phyloP scores from a whole-genome alignment of 1,140 invertebrate genomes.

The Cotesia typhae region DNA sequence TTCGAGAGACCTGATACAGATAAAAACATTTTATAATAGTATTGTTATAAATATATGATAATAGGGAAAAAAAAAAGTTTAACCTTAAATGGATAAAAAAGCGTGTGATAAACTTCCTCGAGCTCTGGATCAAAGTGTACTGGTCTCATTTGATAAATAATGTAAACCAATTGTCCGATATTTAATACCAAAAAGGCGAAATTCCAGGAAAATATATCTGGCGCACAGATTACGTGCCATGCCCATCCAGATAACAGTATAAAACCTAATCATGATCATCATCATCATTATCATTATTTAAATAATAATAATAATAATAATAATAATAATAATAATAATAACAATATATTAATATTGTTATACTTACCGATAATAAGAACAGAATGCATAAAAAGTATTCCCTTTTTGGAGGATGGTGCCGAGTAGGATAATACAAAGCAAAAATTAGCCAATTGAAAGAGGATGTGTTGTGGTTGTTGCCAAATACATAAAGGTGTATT shows the following conservation, averaged over 20 bases:
- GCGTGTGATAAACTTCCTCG: slow-evolving; percentile 82
- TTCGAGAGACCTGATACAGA: slow-evolving; percentile 71
- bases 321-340: too few relatives aligned
- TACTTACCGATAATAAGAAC: slow-evolving; percentile 78
- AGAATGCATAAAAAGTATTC: slow-evolving; percentile 83
- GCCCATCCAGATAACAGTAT: slow-evolving; percentile 87
- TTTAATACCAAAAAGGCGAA: slow-evolving; percentile 87
- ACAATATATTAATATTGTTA: background rate
- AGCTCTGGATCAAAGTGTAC: slow-evolving; percentile 86
- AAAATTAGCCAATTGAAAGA: slow-evolving; percentile 78
- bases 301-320: slow-evolving; percentile 13
- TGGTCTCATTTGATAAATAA: slow-evolving; percentile 84
- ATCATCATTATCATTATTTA: slow-evolving; percentile 28
- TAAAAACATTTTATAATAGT: slow-evolving; percentile 8
- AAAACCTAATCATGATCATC: slow-evolving; percentile 71
- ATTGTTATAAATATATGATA: slow-evolving; percentile 15
- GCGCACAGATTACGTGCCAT: slow-evolving; percentile 88
- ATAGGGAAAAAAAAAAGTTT: slow-evolving; percentile 1
- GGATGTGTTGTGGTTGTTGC: slow-evolving; percentile 61
- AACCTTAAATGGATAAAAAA: slow-evolving; percentile 88
- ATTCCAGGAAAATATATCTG: slow-evolving; percentile 90
- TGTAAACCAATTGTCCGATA: slow-evolving; percentile 80
- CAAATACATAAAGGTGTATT: slow-evolving; percentile 58
- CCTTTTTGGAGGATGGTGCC: slow-evolving; percentile 79
- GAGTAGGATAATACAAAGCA: slow-evolving; percentile 80